Percentiles rank a stretch among this genome's conserved stretches.
Evolutionary conservation across 1,140 invertebrate species (phyloP).

Genomic region (Halesus radiatus): DNA sequence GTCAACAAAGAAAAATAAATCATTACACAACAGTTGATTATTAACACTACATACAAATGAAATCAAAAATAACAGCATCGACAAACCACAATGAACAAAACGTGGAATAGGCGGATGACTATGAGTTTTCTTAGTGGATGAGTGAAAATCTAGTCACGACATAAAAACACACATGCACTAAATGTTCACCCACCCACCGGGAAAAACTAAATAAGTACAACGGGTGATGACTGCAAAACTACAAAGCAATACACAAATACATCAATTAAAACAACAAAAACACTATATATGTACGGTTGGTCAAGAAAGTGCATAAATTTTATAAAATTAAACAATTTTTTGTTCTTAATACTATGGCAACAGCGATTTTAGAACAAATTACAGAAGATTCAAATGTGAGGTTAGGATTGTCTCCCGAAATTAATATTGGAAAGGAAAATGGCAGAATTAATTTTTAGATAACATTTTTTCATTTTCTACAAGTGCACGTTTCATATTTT

Average conservation of each 20-base stretch:
- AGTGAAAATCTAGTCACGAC: conserved; percentile 74
- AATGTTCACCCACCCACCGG: conserved; percentile 66
- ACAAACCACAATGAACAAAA: conserved; percentile 43
- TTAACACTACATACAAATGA: background rate
- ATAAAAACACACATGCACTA: conserved; percentile 64
- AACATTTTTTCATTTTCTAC: too few species aligned
- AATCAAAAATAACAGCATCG: conserved; percentile 44
- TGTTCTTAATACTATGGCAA: too few species aligned
- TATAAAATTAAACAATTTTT: too few species aligned
- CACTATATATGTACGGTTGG: background rate
- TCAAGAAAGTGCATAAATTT: too few species aligned
- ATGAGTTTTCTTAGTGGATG: conserved; percentile 62
- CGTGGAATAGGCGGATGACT: conserved; percentile 10
- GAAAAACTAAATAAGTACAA: conserved; percentile 54
- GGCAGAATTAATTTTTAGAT: too few species aligned
- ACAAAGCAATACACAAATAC: conserved; percentile 40
- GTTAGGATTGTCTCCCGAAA: too few species aligned
- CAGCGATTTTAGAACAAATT: too few species aligned
- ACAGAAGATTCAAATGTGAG: too few species aligned
- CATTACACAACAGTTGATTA: too few species aligned
- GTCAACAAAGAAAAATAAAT: too few species aligned
- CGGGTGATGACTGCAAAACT: conserved; percentile 23
- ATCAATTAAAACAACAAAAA: conserved; percentile 3
- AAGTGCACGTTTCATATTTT: too few species aligned
- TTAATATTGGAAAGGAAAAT: too few species aligned